phyloP scores from a whole-genome alignment of 2,888 invertebrate species.

The Hanleya hanleyi region DNA sequence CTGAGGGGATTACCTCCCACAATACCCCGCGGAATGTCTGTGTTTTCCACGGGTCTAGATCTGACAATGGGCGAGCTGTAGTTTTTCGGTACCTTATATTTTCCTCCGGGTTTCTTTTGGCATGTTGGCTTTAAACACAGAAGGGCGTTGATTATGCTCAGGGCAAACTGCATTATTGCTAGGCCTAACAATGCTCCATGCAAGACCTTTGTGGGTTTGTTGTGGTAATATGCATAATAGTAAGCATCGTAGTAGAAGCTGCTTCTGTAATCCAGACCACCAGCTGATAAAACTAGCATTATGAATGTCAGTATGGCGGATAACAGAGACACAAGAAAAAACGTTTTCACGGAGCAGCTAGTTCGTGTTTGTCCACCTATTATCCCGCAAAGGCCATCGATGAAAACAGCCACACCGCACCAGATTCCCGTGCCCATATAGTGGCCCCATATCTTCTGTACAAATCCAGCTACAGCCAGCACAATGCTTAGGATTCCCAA shows the following conservation, averaged over 20 bases:
- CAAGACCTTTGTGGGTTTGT: slow-evolving; percentile 46
- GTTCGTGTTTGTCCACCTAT: slow-evolving; percentile 48
- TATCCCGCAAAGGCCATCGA: slow-evolving; percentile 55
- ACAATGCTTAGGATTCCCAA: slow-evolving; percentile 57
- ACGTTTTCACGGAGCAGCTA: slow-evolving; percentile 49
- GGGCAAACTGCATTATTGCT: slow-evolving; percentile 47
- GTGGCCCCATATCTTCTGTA: slow-evolving; percentile 60
- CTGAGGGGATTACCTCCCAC: not conserved
- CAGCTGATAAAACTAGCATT: slow-evolving; percentile 56
- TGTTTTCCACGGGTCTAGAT: not conserved
- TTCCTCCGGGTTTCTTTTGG: not conserved
- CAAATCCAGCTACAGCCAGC: slow-evolving; percentile 56
- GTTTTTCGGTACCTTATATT: not conserved
- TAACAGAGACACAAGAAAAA: slow-evolving; percentile 47
- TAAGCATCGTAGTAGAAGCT: slow-evolving; percentile 48
- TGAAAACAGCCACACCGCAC: slow-evolving; percentile 53
- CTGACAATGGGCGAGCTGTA: not conserved
- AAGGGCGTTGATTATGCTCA: slow-evolving; percentile 49
- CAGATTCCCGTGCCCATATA: slow-evolving; percentile 65
- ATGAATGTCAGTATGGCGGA: slow-evolving; percentile 50
- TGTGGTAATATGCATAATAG: not conserved
- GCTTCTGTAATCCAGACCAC: slow-evolving; percentile 55
- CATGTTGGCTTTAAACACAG: slow-evolving; percentile 46
- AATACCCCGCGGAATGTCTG: not conserved
- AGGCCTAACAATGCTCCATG: slow-evolving; percentile 54